Evolutionary conservation across 2,888 invertebrate species (phyloP), one percentile per base, ranked within the genome.

Genomic region (Matsumyia berberina): DNA sequence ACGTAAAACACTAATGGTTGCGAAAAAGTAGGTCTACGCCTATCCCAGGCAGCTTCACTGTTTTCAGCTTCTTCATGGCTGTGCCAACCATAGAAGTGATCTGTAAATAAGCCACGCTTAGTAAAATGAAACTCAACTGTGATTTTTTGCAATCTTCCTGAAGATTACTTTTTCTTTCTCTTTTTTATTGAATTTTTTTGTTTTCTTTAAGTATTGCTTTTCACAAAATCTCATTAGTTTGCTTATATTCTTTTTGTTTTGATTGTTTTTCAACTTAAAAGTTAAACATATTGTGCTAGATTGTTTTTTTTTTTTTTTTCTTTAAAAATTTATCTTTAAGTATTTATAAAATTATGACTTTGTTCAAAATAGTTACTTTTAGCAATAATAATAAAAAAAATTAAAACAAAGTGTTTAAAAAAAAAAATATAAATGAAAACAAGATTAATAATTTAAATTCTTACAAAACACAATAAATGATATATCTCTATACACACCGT

Each of bases 241-340:
- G 76, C 87, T 88, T 88, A 66, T 88, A 88, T 89, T 87, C 35
- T 89, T 88, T 51, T 78, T 42, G 64, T 87, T 89, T 88, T 88
- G 89, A 89, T 89, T 90, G 88, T 88, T 89, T 89, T 89, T 87
- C 62, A 87, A 87, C 86, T 88, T 88, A 89, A 88, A 87, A 87
- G 88, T 89, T 89, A 89, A 88, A 89, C 89, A 89, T 90, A 90
- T 89, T 89, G 89, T 89, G 89, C 89, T 89, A 81, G 55, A 37
- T 64, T 55, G 86, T 74, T 51, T 57, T 77, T 88, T 62, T 33
- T 33, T 62, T 33, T 31, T 72, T 67, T 53, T 70, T 77, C 31
- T 73, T 69, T 79, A 79, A 69, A 79, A 79, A 58, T 55, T 42
- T 55, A 31, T 44, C 35, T 72, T 72, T 73, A 83, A 78, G 42